Evolutionary conservation across 2,113 vertebrate species (phyloP).

Genomic region (Desmodus rotundus): DNA sequence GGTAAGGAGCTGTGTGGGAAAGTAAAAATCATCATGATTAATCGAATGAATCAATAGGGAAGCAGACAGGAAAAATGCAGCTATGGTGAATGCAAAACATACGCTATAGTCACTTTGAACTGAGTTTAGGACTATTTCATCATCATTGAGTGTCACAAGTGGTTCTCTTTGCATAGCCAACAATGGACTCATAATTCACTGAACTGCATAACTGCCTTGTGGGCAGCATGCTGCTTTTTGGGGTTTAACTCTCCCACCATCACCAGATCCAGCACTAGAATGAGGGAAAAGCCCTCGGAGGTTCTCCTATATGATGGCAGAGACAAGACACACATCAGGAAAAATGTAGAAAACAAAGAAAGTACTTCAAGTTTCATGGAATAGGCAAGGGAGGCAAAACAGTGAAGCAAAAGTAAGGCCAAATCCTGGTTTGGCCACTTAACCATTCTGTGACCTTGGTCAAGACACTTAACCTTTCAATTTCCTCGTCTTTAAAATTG

Average conservation of each 20-base stretch:
- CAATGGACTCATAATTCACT: background rate
- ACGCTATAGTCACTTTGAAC: background rate
- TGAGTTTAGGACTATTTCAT: background rate
- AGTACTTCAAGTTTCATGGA: background rate
- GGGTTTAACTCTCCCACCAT: background rate
- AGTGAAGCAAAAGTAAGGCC: background rate
- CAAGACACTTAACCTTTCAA: background rate
- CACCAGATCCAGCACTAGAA: background rate
- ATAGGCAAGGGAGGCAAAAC: background rate
- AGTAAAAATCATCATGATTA: background rate
- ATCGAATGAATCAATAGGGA: background rate
- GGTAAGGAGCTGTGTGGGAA: background rate
- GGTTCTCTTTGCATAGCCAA: background rate
- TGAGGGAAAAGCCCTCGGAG: background rate
- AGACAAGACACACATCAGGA: background rate
- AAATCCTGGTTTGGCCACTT: background rate
- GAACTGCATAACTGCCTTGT: background rate
- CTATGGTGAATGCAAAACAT: background rate
- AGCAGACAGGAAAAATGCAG: background rate
- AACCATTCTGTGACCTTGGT: background rate
- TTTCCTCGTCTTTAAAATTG: too few relatives aligned
- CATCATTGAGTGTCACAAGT: slow-evolving; percentile 2
- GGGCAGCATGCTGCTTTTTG: background rate
- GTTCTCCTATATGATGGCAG: background rate
- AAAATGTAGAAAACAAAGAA: background rate